Evolutionary conservation across 2,888 invertebrate genomes (phyloP).

Genomic region (Eumacrocentrus americanus): DNA sequence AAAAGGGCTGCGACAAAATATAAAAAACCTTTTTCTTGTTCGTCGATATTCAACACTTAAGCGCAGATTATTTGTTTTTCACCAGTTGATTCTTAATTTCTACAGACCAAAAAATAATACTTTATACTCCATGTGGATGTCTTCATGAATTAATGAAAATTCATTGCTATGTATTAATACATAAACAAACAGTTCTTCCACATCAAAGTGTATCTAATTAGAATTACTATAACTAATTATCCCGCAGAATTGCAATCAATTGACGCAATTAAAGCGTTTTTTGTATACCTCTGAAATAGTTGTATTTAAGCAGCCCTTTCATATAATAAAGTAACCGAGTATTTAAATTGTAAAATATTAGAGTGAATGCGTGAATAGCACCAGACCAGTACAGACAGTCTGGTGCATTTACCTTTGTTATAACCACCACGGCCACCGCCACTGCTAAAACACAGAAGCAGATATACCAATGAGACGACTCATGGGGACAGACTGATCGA

Average conservation of each 20-base stretch:
- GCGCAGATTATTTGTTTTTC: neutral
- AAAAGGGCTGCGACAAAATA: conserved; percentile 57
- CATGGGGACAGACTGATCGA: conserved; percentile 65
- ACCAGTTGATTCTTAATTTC: too few relatives aligned
- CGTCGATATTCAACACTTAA: neutral
- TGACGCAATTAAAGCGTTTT: too few relatives aligned
- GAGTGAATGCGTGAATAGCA: conserved; percentile 72
- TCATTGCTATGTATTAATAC: neutral
- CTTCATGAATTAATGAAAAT: too few relatives aligned
- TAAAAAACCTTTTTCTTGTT: neutral
- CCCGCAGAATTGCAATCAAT: too few relatives aligned
- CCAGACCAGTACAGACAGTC: conserved; percentile 72
- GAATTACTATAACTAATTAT: too few relatives aligned
- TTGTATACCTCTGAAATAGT: too few relatives aligned
- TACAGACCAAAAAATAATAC: too few relatives aligned
- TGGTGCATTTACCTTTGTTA: conserved; percentile 95
- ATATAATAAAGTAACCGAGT: conserved; percentile 60
- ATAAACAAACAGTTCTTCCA: neutral
- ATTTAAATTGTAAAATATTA: conserved; percentile 58
- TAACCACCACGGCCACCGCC: conserved; percentile 95
- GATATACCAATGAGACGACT: conserved; percentile 75
- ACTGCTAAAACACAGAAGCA: conserved; percentile 88
- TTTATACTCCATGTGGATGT: too few relatives aligned
- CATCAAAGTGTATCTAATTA: too few relatives aligned
- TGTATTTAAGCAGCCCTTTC: conserved; percentile 62